These are phyloP conservation scores for Ptyas mucosa DNA, from an alignment of 2,113 vertebrate genomes.

Conservation along the genomic window DNA sequence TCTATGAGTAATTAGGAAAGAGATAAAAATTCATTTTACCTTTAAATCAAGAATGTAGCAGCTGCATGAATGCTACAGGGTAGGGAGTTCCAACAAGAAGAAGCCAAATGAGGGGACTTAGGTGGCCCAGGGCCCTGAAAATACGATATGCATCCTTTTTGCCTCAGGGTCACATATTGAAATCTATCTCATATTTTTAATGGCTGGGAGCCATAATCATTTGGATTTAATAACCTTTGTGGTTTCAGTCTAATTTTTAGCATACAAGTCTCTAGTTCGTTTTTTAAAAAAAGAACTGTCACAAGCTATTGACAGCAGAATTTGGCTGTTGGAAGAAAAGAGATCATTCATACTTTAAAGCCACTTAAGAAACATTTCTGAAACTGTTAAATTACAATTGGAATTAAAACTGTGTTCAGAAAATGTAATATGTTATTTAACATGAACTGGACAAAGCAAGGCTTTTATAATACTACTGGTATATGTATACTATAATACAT, in stretches of 20 bases:
- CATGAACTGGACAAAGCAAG: background rate
- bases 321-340: background rate
- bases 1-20: constrained; percentile 26
- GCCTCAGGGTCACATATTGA: constrained; percentile 24
- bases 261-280: background rate
- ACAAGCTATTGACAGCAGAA: constrained; percentile 3
- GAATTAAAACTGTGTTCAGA: background rate
- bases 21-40: constrained; percentile 8
- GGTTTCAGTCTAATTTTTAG: constrained; percentile 12
- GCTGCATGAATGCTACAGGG: constrained; percentile 14
- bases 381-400: background rate
- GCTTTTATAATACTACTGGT: background rate
- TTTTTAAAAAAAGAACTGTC: background rate
- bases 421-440: background rate
- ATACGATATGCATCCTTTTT: background rate
- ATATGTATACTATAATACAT: background rate
- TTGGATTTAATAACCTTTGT: constrained; percentile 20
- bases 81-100: constrained; percentile 30
- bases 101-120: constrained; percentile 19
- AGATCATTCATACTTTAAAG: background rate
- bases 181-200: constrained; percentile 18
- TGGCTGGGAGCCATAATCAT: constrained; percentile 28
- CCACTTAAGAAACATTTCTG: background rate
- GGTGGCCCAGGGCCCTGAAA: background rate
- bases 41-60: constrained; percentile 34